Evolutionary conservation across 2,888 invertebrate genomes (phyloP).

Genomic region (Saturnia japonica): DNA sequence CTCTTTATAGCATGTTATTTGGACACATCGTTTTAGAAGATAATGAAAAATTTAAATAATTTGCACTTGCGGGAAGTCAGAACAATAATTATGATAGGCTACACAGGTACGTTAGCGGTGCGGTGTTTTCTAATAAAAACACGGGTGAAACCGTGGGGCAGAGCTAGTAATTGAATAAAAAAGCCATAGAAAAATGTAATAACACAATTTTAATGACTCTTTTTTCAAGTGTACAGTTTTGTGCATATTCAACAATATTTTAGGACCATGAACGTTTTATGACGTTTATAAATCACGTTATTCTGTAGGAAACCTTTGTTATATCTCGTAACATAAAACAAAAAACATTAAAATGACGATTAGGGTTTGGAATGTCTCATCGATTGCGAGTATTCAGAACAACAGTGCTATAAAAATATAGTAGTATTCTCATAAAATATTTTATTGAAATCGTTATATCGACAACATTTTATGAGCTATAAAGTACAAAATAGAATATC

Average conservation of each 20-base stretch:
- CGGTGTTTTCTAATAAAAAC: too few species aligned
- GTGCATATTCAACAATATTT: conserved; percentile 28
- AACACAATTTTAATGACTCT: not conserved
- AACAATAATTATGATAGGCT: too few species aligned
- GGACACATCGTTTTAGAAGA: too few species aligned
- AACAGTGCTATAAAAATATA: conserved; percentile 37
- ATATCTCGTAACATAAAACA: conserved; percentile 52
- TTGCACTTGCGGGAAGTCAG: too few species aligned
- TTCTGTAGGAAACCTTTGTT: conserved; percentile 48
- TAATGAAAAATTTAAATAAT: too few species aligned
- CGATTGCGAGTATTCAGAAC: conserved; percentile 46
- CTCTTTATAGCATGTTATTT: too few species aligned
- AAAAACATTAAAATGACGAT: conserved; percentile 55
- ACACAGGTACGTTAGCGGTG: too few species aligned
- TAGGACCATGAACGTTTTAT: conserved; percentile 40
- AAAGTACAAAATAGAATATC: not conserved
- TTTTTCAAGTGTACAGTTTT: not conserved
- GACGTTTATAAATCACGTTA: conserved; percentile 49
- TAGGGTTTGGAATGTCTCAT: conserved; percentile 53
- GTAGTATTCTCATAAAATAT: not conserved
- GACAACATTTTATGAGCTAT: conserved; percentile 5
- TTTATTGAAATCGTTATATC: conserved; percentile 6
- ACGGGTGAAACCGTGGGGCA: too few species aligned
- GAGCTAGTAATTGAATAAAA: not conserved
- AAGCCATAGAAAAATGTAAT: not conserved